A percentile compares a stretch with the other conserved stretches of the same genome.
Evolutionary conservation across 53 echinoderm and acorn worm genomes (phyloP).

Genomic region (Henricia sp.): DNA sequence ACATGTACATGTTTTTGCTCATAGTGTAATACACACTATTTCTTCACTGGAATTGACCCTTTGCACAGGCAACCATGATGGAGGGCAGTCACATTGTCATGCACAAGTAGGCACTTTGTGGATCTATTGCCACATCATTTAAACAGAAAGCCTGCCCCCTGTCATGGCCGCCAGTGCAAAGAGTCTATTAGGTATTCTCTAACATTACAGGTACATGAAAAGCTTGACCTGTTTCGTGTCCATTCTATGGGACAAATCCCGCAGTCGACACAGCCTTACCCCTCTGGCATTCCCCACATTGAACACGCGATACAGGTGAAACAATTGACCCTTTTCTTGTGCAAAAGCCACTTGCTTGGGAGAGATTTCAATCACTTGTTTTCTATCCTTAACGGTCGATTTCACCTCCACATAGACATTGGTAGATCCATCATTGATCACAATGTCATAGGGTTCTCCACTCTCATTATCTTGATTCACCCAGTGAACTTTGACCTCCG

Average conservation of each 20-base stretch:
- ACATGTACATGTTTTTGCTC: too few species aligned
- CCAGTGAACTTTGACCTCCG: slow-evolving; percentile 39
- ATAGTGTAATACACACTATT: too few species aligned
- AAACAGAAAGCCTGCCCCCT: too few species aligned
- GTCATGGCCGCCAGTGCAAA: too few species aligned
- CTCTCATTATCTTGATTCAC: slow-evolving; percentile 46
- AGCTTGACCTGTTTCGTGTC: slow-evolving; percentile 59
- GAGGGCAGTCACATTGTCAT: too few species aligned
- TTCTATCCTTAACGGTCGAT: slow-evolving; percentile 43
- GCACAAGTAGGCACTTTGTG: too few species aligned
- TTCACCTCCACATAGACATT: slow-evolving; percentile 69
- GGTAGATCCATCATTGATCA: slow-evolving; percentile 8
- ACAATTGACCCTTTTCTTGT: slow-evolving; percentile 12
- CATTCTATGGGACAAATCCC: slow-evolving; percentile 47
- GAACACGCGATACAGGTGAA: slow-evolving; percentile 70
- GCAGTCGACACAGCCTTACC: slow-evolving; percentile 51
- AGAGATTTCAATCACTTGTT: slow-evolving; percentile 68
- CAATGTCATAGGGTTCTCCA: slow-evolving; percentile 68
- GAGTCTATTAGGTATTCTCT: too few species aligned
- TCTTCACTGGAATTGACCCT: too few species aligned
- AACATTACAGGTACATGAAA: slow-evolving; percentile 56
- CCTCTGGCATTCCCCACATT: slow-evolving; percentile 42
- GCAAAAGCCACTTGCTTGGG: slow-evolving; percentile 66
- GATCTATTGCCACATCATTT: too few species aligned
- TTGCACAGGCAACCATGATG: too few species aligned